Evolutionary conservation across 2,113 vertebrate species (phyloP).

Genomic region (Oxyruncus cristatus): DNA sequence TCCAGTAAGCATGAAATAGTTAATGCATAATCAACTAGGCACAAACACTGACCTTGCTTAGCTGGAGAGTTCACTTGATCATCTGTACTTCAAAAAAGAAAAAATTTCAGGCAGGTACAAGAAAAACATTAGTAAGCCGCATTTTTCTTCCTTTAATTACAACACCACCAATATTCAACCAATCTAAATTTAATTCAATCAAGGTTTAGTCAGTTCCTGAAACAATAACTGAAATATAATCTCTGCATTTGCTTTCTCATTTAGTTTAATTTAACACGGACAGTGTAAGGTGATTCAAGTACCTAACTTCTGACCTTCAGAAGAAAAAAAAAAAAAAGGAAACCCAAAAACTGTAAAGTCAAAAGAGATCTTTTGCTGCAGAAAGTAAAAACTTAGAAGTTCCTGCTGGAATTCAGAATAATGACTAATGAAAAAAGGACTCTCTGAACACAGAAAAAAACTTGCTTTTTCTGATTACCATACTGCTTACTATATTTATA

Average conservation of each 20-base stretch:
- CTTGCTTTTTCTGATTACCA: neutral
- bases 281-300: neutral
- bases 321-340: neutral
- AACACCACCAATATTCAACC: neutral
- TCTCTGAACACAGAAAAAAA: neutral
- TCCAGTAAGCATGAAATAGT: neutral
- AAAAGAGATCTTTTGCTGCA: neutral
- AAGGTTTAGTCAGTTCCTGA: neutral
- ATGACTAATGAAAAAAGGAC: neutral
- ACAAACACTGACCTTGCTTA: neutral
- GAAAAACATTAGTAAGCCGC: neutral
- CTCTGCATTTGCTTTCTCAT: neutral
- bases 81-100: neutral
- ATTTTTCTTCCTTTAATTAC: constrained; percentile 7
- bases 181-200: neutral
- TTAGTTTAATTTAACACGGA: neutral
- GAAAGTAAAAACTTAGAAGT: neutral
- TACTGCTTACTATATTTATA: neutral
- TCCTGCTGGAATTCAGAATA: neutral
- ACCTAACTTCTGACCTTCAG: neutral
- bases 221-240: neutral
- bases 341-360: neutral
- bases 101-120: neutral
- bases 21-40: neutral
- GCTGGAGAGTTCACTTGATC: neutral